Evolutionary conservation across 2,113 vertebrate species (phyloP).

Genomic region (Myanophis thanlyinensis): DNA sequence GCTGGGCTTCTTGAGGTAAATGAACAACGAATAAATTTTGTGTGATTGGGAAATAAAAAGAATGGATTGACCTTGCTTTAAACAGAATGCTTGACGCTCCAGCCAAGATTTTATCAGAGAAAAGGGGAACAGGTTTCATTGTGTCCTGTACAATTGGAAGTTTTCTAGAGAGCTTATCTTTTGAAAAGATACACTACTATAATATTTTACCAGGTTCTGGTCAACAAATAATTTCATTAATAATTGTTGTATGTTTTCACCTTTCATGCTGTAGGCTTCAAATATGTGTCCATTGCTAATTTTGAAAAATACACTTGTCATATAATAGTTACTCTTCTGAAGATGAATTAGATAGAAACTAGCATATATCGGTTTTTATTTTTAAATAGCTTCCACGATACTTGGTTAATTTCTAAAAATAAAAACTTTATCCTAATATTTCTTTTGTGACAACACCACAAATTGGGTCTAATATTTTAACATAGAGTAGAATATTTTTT

Average conservation of each 20-base stretch:
- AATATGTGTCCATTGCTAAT: neutral
- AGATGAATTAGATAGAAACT: neutral
- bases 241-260: neutral
- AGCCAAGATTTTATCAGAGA: neutral
- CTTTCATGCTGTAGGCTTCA: neutral
- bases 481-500: neutral
- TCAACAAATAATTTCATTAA: neutral
- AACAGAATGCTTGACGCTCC: neutral
- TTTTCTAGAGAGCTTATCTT: neutral
- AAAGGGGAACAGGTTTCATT: neutral
- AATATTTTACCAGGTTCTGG: neutral
- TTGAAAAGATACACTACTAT: neutral
- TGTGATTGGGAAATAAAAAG: neutral
- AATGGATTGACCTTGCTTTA: neutral
- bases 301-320: no score
- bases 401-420: neutral
- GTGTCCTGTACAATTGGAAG: neutral
- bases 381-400: neutral
- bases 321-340: neutral
- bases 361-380: neutral
- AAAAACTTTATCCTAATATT: neutral
- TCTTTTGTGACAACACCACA: neutral
- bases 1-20: constrained; percentile 87
- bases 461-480: neutral
- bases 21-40: neutral